Evolutionary conservation across 2,888 invertebrate genomes (phyloP).

Genomic region (Polia nebulosa): DNA sequence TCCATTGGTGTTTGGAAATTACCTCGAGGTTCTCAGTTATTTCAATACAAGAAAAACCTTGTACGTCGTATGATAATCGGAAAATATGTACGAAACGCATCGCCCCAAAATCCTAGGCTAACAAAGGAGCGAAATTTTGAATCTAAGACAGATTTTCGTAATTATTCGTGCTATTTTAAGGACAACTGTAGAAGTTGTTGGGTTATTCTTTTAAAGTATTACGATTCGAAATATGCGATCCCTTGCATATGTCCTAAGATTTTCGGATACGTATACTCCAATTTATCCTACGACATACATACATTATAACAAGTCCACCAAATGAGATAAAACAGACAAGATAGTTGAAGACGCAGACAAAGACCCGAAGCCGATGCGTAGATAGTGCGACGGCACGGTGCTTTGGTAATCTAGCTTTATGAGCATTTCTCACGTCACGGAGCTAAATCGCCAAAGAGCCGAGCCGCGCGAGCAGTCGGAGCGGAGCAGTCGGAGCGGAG

Average conservation of each 20-base stretch:
- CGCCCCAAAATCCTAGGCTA: too few relatives aligned
- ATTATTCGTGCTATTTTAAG: too few relatives aligned
- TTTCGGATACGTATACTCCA: not conserved
- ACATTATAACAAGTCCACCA: not conserved
- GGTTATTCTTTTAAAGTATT: too few relatives aligned
- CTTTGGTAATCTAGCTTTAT: slow-evolving; percentile 99
- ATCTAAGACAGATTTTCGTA: too few relatives aligned
- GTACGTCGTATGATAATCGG: too few relatives aligned
- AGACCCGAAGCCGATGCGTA: slow-evolving; percentile 38
- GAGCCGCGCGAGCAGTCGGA: slow-evolving; percentile 81
- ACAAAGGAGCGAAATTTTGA: too few relatives aligned
- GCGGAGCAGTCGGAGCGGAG: slow-evolving; percentile 24
- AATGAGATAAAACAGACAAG: not conserved
- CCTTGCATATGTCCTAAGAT: not conserved
- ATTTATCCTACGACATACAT: not conserved
- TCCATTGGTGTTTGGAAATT: too few relatives aligned
- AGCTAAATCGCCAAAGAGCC: slow-evolving; percentile 97
- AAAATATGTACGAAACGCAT: too few relatives aligned
- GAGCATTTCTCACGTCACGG: slow-evolving; percentile 94
- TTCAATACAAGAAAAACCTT: too few relatives aligned
- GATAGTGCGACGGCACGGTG: slow-evolving; percentile 88
- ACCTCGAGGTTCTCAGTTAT: too few relatives aligned
- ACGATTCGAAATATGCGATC: too few relatives aligned
- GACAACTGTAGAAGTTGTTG: too few relatives aligned
- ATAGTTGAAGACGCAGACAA: slow-evolving; percentile 40